Base-by-base conservation (phyloP, 30 jellyfish, hydroid and myxozoan genomes). In the Haliclystus octoradiatus region DNA sequence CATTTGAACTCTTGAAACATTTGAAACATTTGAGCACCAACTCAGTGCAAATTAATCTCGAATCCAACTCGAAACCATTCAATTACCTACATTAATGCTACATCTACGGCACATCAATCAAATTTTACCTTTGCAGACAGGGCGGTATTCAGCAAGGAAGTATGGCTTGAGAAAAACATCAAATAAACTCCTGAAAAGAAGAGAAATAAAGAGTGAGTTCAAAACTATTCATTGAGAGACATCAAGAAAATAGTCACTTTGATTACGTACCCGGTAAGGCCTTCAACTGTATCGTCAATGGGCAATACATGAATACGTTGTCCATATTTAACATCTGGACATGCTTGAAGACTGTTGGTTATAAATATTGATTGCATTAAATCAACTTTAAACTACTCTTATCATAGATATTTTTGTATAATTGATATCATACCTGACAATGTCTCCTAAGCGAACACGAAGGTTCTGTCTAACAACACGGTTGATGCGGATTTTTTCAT, bases 291-390 rank as follows among this genome's bases (percentile, higher is more conserved):
- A 68, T 92, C 99, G 73, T 92, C 99, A 46, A 92, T 83, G 9
- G 99, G 99, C 26, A 92, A 74, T 32, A 92, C 96, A 80, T 83
- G 95, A 15, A 92, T 75, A 52, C 96, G 77, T 34, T 83, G 77
- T 0, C 99, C 99, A 83, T 92, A 92, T 65, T 83, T 83, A 28
- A 92, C 99, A 79, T 92, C 99, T 7, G 96, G 95, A 51, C 95
- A 91, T 1, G 95, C 82, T 61, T 82, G 95, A 3, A 91, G 85
- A 76, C 99, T 88, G 63, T 1, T 26, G 29, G 49, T 19, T 40
- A 40, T 19, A 5, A 40, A 40, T 40, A 40, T 40, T 9, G 57
- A 5, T 40, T 40, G 57, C 57, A 40, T 40, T 40, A 9, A 40
- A 57, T 57, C 26, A 57, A 26, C 23, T 15, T 57, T 9, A 23